phyloP scores from a whole-genome alignment of 1,140 invertebrate genomes.

The Aphelenchoides besseyi region DNA sequence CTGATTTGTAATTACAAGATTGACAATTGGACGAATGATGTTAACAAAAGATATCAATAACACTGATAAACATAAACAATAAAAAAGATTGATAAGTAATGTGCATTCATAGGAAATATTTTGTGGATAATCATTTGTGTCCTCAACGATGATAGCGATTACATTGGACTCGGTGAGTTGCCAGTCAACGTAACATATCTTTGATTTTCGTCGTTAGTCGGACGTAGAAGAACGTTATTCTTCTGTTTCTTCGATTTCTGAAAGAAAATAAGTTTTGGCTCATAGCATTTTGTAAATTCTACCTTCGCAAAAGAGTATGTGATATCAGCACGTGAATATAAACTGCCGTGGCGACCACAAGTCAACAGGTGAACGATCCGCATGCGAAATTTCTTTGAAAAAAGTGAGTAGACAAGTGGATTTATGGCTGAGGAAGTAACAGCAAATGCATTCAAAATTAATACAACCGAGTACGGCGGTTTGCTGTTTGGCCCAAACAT shows the following conservation, averaged over 20 bases:
- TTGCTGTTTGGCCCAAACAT: conserved; percentile 41
- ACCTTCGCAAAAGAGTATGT: conserved; percentile 13
- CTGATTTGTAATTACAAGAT: too few relatives aligned
- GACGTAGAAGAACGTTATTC: not conserved
- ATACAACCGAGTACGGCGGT: conserved; percentile 55
- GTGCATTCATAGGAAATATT: too few relatives aligned
- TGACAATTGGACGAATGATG: too few relatives aligned
- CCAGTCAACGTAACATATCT: not conserved
- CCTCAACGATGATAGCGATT: too few relatives aligned
- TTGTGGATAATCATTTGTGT: too few relatives aligned
- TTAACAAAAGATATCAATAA: too few relatives aligned
- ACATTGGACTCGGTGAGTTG: not conserved
- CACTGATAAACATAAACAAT: too few relatives aligned
- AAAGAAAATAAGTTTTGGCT: not conserved
- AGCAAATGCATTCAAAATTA: conserved; percentile 59
- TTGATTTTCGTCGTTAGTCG: not conserved
- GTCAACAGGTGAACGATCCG: conserved; percentile 35
- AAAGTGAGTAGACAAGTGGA: conserved; percentile 61
- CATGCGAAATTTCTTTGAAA: conserved; percentile 54
- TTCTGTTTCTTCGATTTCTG: conserved; percentile 3
- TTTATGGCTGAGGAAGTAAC: conserved; percentile 58
- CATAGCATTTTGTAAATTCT: not conserved
- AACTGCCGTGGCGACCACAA: conserved; percentile 3
- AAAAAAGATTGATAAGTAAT: too few relatives aligned
- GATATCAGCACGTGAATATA: not conserved